Base-by-base conservation (phyloP, 2,113 vertebrate genomes). In the Phrynosoma platyrhinos region DNA sequence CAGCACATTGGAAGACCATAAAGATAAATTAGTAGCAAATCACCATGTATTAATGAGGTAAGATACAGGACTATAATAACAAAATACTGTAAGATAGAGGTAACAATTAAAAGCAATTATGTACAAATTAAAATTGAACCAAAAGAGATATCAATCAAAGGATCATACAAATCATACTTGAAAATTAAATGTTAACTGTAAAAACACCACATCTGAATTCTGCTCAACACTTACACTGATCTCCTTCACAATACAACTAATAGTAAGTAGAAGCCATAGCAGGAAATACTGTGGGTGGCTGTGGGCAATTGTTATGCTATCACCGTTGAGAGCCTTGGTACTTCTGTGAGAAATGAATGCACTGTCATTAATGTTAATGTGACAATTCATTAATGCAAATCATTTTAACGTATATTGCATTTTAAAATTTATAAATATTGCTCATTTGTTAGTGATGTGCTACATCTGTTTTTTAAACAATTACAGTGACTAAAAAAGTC, bases 181-280 rank as follows among this genome's bases (percentile, higher is more conserved):
- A 81, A 62, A 87, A 58, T 36, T 80, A 87, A 13, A 62, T 62
- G 68, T 72, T 62, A 87, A 87, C 53, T 81, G 62, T 36, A 40
- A 72, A 72, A 72, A 36, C 30, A 74, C 69, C 82, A 74, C 68
- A 55, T 52, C 42, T 40, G 4, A 87, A 20, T 52, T 62, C 8
- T 71, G 66, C 32, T 42, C 36, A 71, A 9, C 40, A 71, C 27
- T n/a, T 18, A 32, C 40, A 52, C 42, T 83, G 16, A 83, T 71
- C 55, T 85, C 84, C 74, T 85, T 36, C 47, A 71, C 13, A n/a
- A 40, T 77, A 78, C 42, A 78, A 47, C 21, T 85, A 47, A 77
- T 21, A 23, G 21, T 27, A 76, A 77, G 30, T 64, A 42, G 42
- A 64, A 77, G 55, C 47, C 71, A 62, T 58, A 84, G 53, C 55